Conservation (phyloP, 2,888 invertebrate genomes). For the Gari tellinella region DNA sequence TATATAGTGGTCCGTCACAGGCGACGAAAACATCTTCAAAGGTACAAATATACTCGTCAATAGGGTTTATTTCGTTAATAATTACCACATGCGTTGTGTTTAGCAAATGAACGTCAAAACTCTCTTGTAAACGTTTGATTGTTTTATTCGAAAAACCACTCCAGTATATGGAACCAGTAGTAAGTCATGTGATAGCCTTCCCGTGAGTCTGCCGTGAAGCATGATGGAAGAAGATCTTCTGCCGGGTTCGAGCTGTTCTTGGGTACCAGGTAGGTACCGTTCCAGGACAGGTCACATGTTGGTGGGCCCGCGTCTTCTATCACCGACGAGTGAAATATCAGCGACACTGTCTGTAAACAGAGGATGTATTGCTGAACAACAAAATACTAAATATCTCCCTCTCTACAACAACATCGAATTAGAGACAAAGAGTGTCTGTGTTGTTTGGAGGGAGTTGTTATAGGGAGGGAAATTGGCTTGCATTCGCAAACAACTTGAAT, state of each 20-base stretch:
- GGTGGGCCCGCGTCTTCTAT: constrained; percentile 77
- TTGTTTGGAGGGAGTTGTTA: too few species aligned
- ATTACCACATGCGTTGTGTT: too few species aligned
- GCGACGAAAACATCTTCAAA: too few species aligned
- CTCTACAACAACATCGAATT: too few species aligned
- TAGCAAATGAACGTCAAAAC: too few species aligned
- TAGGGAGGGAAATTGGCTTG: too few species aligned
- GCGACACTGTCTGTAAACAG: constrained; percentile 61
- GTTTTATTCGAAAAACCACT: constrained; percentile 64
- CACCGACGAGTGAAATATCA: constrained; percentile 74
- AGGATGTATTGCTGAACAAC: background rate
- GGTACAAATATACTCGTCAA: too few species aligned
- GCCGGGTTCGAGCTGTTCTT: constrained; percentile 10
- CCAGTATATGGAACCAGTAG: constrained; percentile 75
- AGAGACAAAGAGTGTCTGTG: too few species aligned
- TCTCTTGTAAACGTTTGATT: too few species aligned
- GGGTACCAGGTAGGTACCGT: constrained; percentile 71
- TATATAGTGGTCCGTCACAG: too few species aligned
- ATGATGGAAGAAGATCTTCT: constrained; percentile 65
- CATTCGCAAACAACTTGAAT: too few species aligned
- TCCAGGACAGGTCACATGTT: constrained; percentile 70
- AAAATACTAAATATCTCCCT: background rate
- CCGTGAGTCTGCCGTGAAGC: constrained; percentile 67
- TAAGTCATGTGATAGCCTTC: constrained; percentile 77
- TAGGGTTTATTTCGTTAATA: too few species aligned